Percentiles rank a stretch among this genome's conserved stretches.
Evolutionary conservation across 2,797 vertebrate genomes (phyloP).

Genomic region (Channallabes apus): DNA sequence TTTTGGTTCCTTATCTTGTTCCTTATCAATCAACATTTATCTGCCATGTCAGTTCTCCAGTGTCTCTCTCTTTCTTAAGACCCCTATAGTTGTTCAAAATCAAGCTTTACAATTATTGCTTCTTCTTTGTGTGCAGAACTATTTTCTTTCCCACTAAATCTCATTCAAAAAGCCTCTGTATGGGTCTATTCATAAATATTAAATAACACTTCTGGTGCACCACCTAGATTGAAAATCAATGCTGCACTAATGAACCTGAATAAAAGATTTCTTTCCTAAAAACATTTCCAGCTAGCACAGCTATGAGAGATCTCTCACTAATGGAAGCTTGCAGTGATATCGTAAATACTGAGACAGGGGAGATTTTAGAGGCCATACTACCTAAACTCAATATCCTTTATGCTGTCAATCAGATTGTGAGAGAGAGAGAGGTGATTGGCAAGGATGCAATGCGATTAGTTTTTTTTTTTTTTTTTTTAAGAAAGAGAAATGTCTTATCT

Average conservation of each 20-base stretch:
- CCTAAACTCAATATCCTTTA: not conserved
- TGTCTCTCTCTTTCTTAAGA: too few species aligned
- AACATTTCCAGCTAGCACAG: constrained; percentile 44
- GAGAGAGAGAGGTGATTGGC: not conserved
- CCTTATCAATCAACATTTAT: not conserved
- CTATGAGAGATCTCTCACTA: constrained; percentile 37
- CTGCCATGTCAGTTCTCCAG: too few species aligned
- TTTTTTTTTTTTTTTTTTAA: not conserved
- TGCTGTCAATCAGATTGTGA: not conserved
- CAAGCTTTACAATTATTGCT: not conserved
- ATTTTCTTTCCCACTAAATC: constrained; percentile 39
- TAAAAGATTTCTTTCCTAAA: constrained; percentile 53
- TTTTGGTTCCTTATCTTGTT: not conserved
- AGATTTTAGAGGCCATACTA: not conserved
- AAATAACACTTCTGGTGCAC: constrained; percentile 43
- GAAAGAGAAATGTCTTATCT: not conserved
- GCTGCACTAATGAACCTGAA: constrained; percentile 56
- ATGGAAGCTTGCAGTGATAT: constrained; percentile 28
- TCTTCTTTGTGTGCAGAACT: not conserved
- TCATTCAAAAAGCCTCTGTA: constrained; percentile 25
- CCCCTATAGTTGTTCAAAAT: not conserved
- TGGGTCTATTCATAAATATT: constrained; percentile 54
- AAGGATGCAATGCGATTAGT: too few species aligned
- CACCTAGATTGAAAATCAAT: constrained; percentile 58
- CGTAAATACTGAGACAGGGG: not conserved